Conservation (phyloP, 1,140 invertebrate genomes). For the Wiebesia pumilae region DNA sequence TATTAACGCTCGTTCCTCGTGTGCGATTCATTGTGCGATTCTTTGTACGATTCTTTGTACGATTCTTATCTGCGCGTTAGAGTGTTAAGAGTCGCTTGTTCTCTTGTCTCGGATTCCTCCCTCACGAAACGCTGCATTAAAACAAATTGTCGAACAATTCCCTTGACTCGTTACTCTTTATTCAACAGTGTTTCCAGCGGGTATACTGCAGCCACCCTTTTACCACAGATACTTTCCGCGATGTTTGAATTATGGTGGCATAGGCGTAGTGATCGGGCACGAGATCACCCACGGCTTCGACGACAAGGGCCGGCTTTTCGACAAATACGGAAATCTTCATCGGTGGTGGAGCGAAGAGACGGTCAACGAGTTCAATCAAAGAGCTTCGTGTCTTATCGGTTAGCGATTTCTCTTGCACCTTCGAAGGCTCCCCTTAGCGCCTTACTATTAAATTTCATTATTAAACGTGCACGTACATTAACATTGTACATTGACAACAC, state of each 20-base stretch:
- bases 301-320: slow-evolving; percentile 81
- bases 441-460: no score
- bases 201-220: slow-evolving; percentile 93
- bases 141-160: background rate
- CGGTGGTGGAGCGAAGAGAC: slow-evolving; percentile 86
- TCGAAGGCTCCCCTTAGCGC: background rate
- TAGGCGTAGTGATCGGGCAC: slow-evolving; percentile 82
- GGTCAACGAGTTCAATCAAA: slow-evolving; percentile 80
- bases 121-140: background rate
- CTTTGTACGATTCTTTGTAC: no score
- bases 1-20: no score
- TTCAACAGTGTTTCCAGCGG: slow-evolving; percentile 88
- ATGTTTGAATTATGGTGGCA: slow-evolving; percentile 86
- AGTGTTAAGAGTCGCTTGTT: background rate
- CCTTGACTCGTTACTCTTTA: background rate
- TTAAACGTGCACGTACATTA: no score
- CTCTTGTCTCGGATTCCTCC: background rate
- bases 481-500: no score
- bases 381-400: slow-evolving; percentile 88
- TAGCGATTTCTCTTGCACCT: slow-evolving; percentile 51
- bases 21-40: no score
- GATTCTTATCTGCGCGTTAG: background rate
- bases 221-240: slow-evolving; percentile 89
- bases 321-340: slow-evolving; percentile 82
- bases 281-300: slow-evolving; percentile 84